A percentile compares a stretch with the other conserved stretches of the same genome.
Evolutionary conservation across 1,140 invertebrate genomes (phyloP).

Genomic region (Bacillus rossius): DNA sequence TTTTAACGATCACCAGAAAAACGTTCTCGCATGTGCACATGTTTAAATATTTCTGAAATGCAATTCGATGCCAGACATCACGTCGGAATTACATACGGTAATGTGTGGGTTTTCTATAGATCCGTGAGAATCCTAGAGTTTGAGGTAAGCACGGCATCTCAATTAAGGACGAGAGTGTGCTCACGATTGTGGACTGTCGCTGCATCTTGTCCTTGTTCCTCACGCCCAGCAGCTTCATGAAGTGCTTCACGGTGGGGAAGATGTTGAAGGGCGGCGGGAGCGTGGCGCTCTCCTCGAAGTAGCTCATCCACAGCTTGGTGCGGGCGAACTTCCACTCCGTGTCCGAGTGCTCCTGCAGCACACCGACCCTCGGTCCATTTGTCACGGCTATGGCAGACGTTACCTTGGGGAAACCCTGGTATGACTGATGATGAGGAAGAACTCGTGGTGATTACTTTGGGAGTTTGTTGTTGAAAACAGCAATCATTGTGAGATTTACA

Average conservation of each 20-base stretch:
- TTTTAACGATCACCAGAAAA: no score
- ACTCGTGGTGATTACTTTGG: background rate
- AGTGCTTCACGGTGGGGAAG: slow-evolving; percentile 61
- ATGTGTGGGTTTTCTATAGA: no score
- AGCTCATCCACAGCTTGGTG: slow-evolving; percentile 84
- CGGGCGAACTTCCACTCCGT: slow-evolving; percentile 90
- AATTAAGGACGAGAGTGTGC: no score
- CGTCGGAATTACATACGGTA: no score
- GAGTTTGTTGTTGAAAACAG: background rate
- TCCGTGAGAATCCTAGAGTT: no score
- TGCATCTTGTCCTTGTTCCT: slow-evolving; percentile 63
- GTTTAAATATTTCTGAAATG: no score
- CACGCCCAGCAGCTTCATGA: slow-evolving; percentile 56
- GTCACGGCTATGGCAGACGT: background rate
- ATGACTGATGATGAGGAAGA: background rate
- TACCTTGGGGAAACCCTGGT: background rate
- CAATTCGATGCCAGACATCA: no score
- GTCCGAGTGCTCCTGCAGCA: slow-evolving; percentile 70
- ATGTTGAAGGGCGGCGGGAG: slow-evolving; percentile 84
- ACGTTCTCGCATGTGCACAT: no score
- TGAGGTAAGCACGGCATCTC: no score
- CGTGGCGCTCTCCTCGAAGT: slow-evolving; percentile 82
- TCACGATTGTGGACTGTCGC: slow-evolving; percentile 58
- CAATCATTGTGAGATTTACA: no score
- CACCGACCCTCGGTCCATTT: background rate